Base-by-base conservation (phyloP, 2,797 vertebrate species). In the Myripristis murdjan region DNA sequence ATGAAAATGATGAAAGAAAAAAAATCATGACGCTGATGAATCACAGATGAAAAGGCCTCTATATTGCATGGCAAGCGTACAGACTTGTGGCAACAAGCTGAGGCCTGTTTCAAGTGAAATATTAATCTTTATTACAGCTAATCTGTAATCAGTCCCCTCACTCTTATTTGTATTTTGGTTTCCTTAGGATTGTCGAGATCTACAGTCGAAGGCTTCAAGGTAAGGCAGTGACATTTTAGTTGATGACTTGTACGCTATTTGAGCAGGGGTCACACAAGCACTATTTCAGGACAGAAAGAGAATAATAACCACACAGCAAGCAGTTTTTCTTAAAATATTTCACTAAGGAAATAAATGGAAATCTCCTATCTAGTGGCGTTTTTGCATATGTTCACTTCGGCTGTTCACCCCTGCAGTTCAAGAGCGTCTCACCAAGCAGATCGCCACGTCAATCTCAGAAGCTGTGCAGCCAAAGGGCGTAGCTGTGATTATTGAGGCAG, bases 181-280 rank as follows among this genome's bases (percentile, higher is more conserved):
- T 81, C 47, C 85, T 39, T 84, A 96, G 95, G 89, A 95, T 96
- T 89, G 96, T 96, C 72, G 96, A 96, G 89, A 94, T 96, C 79
- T 96, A 86, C 86, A 96, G 95, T 67, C 91, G 95, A 47, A 94
- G 96, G 79, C 94, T 97, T 84, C 96, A 97, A 95, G 95, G 96
- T 96, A 84, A 84, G 54, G 1, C n/a, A n/a, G 41, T 5, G 39
- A 41, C 6, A 39, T n/a, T 16, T 28, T 18, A 12, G 14, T 6
- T 18, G 1, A 33, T 18, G 54, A 6, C 18, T 18, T 22, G 1
- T 28, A 18, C 10, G n/a, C 23, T 47, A 26, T 16, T 14, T 31
- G 1, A 4, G 12, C 39, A 22, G 31, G 31, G 16, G 9, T 20
- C 2, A 35, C 51, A 48, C 23, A 16, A 2, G n/a, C 51, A 24